Base-by-base conservation (phyloP, 1,140 invertebrate genomes). In the Popillia japonica region DNA sequence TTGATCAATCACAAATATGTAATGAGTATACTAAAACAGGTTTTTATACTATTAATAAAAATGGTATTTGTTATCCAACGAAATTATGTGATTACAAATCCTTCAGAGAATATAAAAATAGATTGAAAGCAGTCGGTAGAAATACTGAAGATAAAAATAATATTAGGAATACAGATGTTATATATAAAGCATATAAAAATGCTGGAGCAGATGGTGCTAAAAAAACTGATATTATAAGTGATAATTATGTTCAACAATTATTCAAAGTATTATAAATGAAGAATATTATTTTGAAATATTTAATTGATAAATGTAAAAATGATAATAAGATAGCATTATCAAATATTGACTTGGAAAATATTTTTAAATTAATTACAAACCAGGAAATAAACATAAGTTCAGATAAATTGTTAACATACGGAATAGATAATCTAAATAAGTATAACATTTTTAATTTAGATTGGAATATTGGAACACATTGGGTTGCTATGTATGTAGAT, bases 41-140 rank as follows among this genome's bases (percentile, higher is more conserved):
- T 48, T 48, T 48, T 48, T 48, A 48, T 48, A 48, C 44, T 48
- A 48, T 48, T 48, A 48, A 48, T 48, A 48, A 48, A 48, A 48
- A 48, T 48, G 44, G 44, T 14, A 7, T 48, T 48, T 48, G 44
- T 48, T 48, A 48, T 48, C 44, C 44, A 48, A 48, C 44, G 8
- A 48, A 48, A 48, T 48, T 48, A 48, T 48, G 44, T 48, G 44
- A 48, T 48, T 48, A 48, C n/a, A 48, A 48, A 48, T 48, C 44
- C 2, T 48, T 48, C n/a, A 48, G 44, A 48, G 44, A 48, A 48
- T 48, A 48, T 48, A 48, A 48, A 48, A 48, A 48, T 48, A 48
- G 44, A 48, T 48, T 48, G 8, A 48, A 48, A 48, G 44, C 44
- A 48, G 44, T 48, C 8, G 44, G 44, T 48, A 48, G 44, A 48